These are phyloP conservation scores for Rhagium mordax DNA, from an alignment of 2,888 invertebrate genomes.

Conservation along the genomic window DNA sequence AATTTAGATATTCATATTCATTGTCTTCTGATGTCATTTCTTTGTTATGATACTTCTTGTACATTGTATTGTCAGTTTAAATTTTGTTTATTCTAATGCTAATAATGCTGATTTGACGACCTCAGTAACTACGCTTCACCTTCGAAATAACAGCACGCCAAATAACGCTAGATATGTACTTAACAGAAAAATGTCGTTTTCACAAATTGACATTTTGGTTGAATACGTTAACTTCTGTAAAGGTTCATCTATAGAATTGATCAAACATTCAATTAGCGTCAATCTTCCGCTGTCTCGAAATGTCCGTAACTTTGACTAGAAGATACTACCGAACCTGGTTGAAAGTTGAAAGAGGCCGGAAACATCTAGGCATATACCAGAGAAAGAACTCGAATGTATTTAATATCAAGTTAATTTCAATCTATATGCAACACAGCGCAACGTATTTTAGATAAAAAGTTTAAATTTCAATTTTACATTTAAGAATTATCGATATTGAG, in stretches of 20 bases:
- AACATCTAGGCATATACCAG: not conserved
- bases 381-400: not conserved
- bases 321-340: constrained; percentile 37
- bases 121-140: not conserved
- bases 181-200: constrained; percentile 26
- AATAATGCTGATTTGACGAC: not conserved
- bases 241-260: constrained; percentile 44
- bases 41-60: constrained; percentile 26
- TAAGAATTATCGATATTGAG: constrained; percentile 14
- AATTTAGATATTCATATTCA: constrained; percentile 47
- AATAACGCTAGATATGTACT: no score
- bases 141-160: not conserved
- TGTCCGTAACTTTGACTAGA: constrained; percentile 35
- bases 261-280: constrained; percentile 55
- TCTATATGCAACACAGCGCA: constrained; percentile 2
- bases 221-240: constrained; percentile 39
- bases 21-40: constrained; percentile 46
- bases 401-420: constrained; percentile 1
- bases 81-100: constrained; percentile 6
- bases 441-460: constrained; percentile 12
- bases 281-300: constrained; percentile 47
- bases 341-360: constrained; percentile 16
- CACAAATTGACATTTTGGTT: constrained; percentile 43
- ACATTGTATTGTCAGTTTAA: constrained; percentile 14
- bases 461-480: constrained; percentile 25